Conservation (phyloP, 1,140 invertebrate genomes). For the Drosophila quadrilineata region DNA sequence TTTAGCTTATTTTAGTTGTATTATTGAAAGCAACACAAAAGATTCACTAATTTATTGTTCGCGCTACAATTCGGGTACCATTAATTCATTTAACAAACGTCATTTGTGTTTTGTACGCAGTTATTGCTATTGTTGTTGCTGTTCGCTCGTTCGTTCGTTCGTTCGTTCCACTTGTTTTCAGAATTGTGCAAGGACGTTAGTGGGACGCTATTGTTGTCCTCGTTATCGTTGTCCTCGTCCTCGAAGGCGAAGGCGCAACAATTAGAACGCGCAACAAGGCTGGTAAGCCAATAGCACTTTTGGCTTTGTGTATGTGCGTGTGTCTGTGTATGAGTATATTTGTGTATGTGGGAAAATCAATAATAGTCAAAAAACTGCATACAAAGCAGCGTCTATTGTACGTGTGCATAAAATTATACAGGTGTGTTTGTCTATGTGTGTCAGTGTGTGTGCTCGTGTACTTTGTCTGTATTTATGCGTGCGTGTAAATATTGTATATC, state of each 20-base stretch:
- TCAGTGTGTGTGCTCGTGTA: constrained; percentile 18
- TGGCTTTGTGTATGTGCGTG: too few species aligned
- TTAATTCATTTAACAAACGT: neutral
- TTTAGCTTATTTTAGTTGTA: constrained; percentile 15
- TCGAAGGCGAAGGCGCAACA: constrained; percentile 64
- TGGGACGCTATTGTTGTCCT: constrained; percentile 23
- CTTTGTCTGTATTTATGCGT: neutral
- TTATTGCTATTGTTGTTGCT: constrained; percentile 35
- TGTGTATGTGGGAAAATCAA: constrained; percentile 61
- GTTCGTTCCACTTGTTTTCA: constrained; percentile 39
- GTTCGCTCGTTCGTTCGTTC: too few species aligned
- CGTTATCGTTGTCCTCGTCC: constrained; percentile 28
- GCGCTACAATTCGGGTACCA: neutral
- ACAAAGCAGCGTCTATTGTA: constrained; percentile 8
- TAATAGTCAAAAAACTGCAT: constrained; percentile 58
- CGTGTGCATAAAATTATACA: neutral
- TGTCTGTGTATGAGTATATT: neutral
- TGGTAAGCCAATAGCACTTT: too few species aligned
- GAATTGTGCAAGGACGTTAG: constrained; percentile 54
- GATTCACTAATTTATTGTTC: neutral
- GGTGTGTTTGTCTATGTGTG: constrained; percentile 19
- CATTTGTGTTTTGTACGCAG: neutral
- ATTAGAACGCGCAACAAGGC: constrained; percentile 63
- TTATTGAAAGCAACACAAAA: neutral
- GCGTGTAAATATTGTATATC: constrained; percentile 11